Base-by-base conservation (phyloP, 1,140 invertebrate species). In the Bombus huntii region DNA sequence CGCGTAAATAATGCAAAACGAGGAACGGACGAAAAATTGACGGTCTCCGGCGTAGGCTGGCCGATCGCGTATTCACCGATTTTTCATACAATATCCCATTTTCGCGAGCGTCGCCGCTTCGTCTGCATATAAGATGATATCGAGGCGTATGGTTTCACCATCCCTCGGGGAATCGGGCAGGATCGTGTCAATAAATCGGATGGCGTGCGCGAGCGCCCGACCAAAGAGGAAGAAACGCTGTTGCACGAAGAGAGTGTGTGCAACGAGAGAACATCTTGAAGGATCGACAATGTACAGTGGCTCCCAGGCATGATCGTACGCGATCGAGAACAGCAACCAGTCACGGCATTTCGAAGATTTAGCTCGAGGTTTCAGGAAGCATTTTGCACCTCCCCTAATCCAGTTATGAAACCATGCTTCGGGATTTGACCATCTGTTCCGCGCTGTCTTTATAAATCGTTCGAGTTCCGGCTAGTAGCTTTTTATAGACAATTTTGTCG, bases 151-250 rank as follows among this genome's bases (percentile, higher is more conserved):
- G 77, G 83, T 81, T 85, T 81, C 83, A 68, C 83, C 83, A 85
- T 31, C 77, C 83, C 83, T n/a, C 70, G 70, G 71, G 83, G 78
- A 73, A 73, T 65, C 77, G 44, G 28, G 57, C 31, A 37, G 31
- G 78, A 85, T 81, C 83, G 83, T 81, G 83, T 81, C 83, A 85
- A 85, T 85, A 85, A 85, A 85, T 85, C 83, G 83, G 59, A 73
- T 81, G 59, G 78, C 78, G 83, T 85, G 83, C 83, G 83, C 83
- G 77, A 62, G 66, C 34, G n/a, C 42, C 34, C 34, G 34, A 22
- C 66, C 28, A 25, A n/a, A 44, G 66, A 73, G 70, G 53, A 85
- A 80, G 34, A 39, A 44, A 59, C n/a, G 1, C 18, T 13, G n/a
- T n/a, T 28, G 12, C 37, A 42, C 34, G 42, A 70, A 66, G 77